These are phyloP conservation scores for Episyrphus balteatus DNA, from an alignment of 1,140 invertebrate species.

Conservation along the genomic window DNA sequence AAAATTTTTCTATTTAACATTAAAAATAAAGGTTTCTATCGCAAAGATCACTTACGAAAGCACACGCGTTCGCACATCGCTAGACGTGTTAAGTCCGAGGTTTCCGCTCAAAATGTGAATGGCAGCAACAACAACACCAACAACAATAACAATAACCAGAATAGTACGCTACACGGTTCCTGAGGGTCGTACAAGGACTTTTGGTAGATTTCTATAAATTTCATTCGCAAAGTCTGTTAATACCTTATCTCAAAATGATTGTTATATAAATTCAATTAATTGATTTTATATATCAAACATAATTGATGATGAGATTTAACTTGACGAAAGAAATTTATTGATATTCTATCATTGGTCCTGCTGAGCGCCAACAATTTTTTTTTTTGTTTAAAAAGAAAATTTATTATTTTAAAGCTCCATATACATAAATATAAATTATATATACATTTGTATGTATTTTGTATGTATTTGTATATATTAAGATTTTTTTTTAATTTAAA, in stretches of 20 bases:
- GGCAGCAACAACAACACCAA: conserved; percentile 32
- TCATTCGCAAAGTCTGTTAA: conserved; percentile 13
- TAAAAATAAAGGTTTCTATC: conserved; percentile 46
- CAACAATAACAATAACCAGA: conserved; percentile 30
- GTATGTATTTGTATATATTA: too few species aligned
- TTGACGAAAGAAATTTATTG: conserved; percentile 25
- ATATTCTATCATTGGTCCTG: conserved; percentile 31
- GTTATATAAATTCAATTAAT: conserved; percentile 13
- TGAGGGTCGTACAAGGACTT: conserved; percentile 40
- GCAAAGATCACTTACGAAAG: conserved; percentile 66
- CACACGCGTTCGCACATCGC: conserved; percentile 43
- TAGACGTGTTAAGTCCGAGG: conserved; percentile 38
- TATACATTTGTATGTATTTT: too few species aligned
- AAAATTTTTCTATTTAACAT: not conserved
- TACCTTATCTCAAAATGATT: conserved; percentile 9
- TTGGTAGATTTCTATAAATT: conserved; percentile 36
- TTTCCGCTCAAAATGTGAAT: conserved; percentile 38
- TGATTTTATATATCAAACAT: conserved; percentile 1
- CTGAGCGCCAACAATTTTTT: conserved; percentile 22
- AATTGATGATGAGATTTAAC: not conserved
- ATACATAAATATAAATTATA: too few species aligned
- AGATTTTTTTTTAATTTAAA: too few species aligned
- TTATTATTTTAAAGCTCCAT: too few species aligned
- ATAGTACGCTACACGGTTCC: conserved; percentile 31
- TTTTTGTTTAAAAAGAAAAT: too few species aligned